phyloP scores from a whole-genome alignment of 2,113 vertebrate genomes.

The Merops nubicus region DNA sequence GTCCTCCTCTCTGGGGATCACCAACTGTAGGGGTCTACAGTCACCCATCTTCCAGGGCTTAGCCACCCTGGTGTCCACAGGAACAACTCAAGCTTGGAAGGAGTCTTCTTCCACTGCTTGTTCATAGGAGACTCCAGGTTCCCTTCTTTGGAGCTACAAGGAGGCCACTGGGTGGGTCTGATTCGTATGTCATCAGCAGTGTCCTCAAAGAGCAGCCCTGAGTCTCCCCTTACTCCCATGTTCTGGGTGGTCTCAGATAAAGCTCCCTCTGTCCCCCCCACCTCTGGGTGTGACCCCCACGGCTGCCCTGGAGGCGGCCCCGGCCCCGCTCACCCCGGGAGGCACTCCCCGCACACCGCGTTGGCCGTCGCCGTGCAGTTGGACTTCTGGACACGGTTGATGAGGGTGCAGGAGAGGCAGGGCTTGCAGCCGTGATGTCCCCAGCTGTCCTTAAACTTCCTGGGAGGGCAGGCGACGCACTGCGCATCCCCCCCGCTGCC shows the following conservation, averaged over 20 bases:
- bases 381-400: conserved; percentile 79
- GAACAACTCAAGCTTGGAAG: neutral
- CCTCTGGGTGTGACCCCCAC: accelerated
- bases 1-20: neutral
- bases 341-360: conserved; percentile 79
- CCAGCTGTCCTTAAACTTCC: conserved; percentile 82
- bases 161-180: accelerated
- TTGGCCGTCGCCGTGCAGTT: conserved; percentile 76
- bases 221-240: neutral
- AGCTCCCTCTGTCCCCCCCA: neutral
- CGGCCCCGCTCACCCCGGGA: conserved; percentile 72
- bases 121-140: neutral
- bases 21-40: neutral
- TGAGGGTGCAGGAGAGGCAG: conserved; percentile 79
- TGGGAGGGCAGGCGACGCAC: conserved; percentile 73
- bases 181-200: neutral
- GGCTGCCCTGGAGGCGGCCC: too few relatives aligned
- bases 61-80: neutral
- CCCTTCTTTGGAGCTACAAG: neutral
- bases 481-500: conserved; percentile 69
- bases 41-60: neutral
- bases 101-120: neutral
- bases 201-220: neutral
- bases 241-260: neutral
- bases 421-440: conserved; percentile 79